Evolutionary conservation across 2,797 vertebrate genomes (phyloP), one percentile per base, ranked within the genome.

Genomic region (Kryptopterus vitreolus): DNA sequence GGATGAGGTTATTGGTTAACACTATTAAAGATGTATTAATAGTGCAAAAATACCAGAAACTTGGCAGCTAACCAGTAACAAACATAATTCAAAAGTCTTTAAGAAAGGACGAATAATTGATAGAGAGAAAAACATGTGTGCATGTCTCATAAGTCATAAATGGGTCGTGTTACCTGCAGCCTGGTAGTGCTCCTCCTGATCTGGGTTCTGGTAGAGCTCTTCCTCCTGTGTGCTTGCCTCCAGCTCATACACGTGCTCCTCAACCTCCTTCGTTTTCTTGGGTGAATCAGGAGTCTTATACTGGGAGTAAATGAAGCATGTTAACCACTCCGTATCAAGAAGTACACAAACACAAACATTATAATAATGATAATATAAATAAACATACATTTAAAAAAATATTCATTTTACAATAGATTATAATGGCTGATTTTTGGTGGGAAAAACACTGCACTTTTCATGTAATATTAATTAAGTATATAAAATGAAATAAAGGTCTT

Each of bases 151-250:
- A 7, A 13, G 22, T 24, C 11, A 1, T 0, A 15, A 31, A 2
- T 5, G 2, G 18, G 2, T 71, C 5, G 46, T 29, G 31, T 55
- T 72, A 83, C 84, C 83, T 48, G 76, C 1, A 33, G 69, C 66
- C 72, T 83, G 82, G 59, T 57, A 73, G 61, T 72, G 31, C 1
- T 29, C 46, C 1, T 76, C 96, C 95, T 92, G 87, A 89, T 86
- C 90, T 85, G 82, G 86, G 57, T 83, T 90, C 82, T 94, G 93
- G 61, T 97, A 97, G 4, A 95, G 91, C 0, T 94, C 90, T 0
- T 94, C 87, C 50, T 88, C 85, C 0, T 87, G 0, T 50, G 73
- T 87, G 46, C 52, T 43, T 0, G 89, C 79, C 85, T 95, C 93
- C 0, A 82, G 81, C 77, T 95, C 92, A 0, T 68, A 89, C 1